Conservation (phyloP, 2,888 invertebrate genomes). For the Cancer borealis region DNA sequence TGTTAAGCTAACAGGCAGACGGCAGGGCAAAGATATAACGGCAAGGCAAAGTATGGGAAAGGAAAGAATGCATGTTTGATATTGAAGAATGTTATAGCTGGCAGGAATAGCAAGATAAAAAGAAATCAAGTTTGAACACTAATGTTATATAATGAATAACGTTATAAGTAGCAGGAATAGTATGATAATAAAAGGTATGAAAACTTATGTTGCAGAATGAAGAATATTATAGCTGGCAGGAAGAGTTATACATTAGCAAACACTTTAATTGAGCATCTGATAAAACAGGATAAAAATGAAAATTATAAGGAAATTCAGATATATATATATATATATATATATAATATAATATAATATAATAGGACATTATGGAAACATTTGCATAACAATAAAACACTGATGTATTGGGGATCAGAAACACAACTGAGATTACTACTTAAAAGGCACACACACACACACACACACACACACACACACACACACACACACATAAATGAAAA, state of each 20-base stretch:
- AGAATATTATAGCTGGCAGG: background rate
- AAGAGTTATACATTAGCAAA: background rate
- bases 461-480: too few species aligned
- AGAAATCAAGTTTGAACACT: too few species aligned
- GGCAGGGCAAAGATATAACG: too few species aligned
- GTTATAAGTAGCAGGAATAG: too few species aligned
- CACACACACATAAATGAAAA: background rate
- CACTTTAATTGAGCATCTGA: background rate
- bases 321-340: conserved; percentile 36
- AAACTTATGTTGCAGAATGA: background rate
- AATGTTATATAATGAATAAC: too few species aligned
- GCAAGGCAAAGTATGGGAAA: too few species aligned
- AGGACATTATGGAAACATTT: background rate
- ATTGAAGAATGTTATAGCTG: too few species aligned
- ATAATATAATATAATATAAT: background rate
- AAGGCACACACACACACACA: background rate
- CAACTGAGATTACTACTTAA: conserved; percentile 32
- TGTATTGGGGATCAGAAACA: conserved; percentile 23
- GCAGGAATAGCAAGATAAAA: too few species aligned
- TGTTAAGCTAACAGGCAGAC: too few species aligned
- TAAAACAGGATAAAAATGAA: background rate
- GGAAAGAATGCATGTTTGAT: too few species aligned
- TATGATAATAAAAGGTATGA: too few species aligned
- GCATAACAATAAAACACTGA: conserved; percentile 5
- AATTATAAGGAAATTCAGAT: conserved; percentile 14